Evolutionary conservation across 2,113 vertebrate genomes (phyloP), one percentile per base, ranked within the genome.

Genomic region (Hydrolagus affinis): DNA sequence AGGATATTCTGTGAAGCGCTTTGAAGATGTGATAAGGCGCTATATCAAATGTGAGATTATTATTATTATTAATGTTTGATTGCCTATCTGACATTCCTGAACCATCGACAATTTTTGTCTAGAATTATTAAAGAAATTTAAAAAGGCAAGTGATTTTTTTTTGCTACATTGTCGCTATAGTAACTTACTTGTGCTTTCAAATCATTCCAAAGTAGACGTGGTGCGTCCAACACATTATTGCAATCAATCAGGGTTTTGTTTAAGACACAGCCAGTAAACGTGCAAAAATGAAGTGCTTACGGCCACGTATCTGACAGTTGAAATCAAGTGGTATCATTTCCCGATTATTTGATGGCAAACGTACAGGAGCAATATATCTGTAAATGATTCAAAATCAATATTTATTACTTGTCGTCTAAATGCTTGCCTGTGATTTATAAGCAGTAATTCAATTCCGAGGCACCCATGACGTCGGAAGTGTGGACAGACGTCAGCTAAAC

Each of bases 201-300:
- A 75, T 44, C 73, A 76, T 23, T 76, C 9, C 56, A 76, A 76
- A 76, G 15, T 32, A 21, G 44, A 28, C 9, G 59, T n/a, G 2
- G 11, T 76, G 21, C n/a, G 56, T 0, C 11, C 19, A 76, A 56
- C 10, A 23, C 10, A 59, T 23, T 57, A 76, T 76, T 3, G 59
- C n/a, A 76, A 76, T 76, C 56, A 11, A 11, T 74, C 44, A n/a
- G n/a, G 21, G 56, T n/a, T 76, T 76, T 76, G 74, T 76, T 44
- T 76, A 76, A 76, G 11, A 8, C 56, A n/a, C 12, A 59, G 11
- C 28, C 19, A 21, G 59, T 23, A 59, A 44, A 76, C 19, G 59
- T 76, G 23, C 21, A 76, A 76, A n/a, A 74, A 74, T 4, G 19
- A 72, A 72, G 9, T 76, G 19, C 19, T 59, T 57, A 23, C 30